Evolutionary conservation across 1,140 invertebrate species (phyloP).

Genomic region (Nasonia vitripennis): DNA sequence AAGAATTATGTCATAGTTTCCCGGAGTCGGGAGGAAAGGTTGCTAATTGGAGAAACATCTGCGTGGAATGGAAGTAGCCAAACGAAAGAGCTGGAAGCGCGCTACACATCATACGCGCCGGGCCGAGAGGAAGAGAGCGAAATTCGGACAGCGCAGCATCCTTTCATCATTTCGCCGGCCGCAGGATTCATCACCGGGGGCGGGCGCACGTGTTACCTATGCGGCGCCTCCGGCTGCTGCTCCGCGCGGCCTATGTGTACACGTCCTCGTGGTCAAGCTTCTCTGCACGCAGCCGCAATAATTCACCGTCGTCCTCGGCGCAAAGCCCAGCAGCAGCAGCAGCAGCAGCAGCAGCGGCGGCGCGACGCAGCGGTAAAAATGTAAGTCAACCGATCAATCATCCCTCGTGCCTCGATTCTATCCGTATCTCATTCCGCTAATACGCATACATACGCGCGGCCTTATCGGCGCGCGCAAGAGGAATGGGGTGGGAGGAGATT

Average conservation of each 20-base stretch:
- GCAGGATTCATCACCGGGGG: slow-evolving; percentile 5
- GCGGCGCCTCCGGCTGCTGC: not conserved
- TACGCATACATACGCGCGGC: not conserved
- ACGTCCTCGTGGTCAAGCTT: slow-evolving; percentile 7
- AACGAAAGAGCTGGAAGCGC: slow-evolving; percentile 5
- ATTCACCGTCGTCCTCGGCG: not conserved
- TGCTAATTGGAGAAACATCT: slow-evolving; percentile 20
- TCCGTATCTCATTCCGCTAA: slow-evolving; percentile 6
- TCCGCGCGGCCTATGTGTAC: not conserved
- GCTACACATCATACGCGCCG: not conserved
- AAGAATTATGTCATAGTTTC: too few relatives aligned
- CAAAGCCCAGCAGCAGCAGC: not conserved
- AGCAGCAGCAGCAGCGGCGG: too few relatives aligned
- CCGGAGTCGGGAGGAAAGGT: slow-evolving; percentile 18
- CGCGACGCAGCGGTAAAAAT: not conserved
- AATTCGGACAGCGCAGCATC: not conserved
- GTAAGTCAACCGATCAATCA: slow-evolving; percentile 40
- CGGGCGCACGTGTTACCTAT: not conserved
- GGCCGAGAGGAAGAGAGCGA: not conserved
- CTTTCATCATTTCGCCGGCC: not conserved
- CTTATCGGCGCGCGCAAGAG: not conserved
- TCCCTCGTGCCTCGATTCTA: slow-evolving; percentile 13
- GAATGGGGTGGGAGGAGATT: too few relatives aligned
- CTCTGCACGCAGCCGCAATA: slow-evolving; percentile 9
- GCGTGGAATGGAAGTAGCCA: too few relatives aligned